Conservation (phyloP, 2,888 invertebrate genomes). For the Polydrusus pterygomalis region DNA sequence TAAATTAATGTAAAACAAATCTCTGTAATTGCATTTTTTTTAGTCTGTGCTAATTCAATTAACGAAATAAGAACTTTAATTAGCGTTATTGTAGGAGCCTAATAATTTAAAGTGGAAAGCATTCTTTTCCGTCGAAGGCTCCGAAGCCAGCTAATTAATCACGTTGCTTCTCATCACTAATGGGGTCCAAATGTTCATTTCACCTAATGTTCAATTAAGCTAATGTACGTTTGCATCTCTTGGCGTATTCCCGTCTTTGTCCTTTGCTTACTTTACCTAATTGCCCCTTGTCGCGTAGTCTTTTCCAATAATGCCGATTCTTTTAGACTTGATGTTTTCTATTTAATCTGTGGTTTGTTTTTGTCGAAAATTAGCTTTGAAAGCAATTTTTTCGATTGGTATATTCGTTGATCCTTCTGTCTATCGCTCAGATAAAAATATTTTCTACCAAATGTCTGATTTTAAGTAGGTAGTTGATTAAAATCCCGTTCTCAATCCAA, state of each 20-base stretch:
- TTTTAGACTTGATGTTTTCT: constrained; percentile 12
- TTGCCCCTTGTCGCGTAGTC: constrained; percentile 63
- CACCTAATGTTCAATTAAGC: constrained; percentile 74
- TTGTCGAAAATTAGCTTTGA: too few relatives aligned
- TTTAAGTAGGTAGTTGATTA: too few relatives aligned
- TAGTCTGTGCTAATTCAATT: constrained; percentile 45
- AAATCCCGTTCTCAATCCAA: too few relatives aligned
- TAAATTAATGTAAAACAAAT: constrained; percentile 13
- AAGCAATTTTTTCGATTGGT: too few relatives aligned
- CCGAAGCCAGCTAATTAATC: constrained; percentile 70
- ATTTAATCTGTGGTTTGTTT: constrained; percentile 9
- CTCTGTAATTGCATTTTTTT: constrained; percentile 25
- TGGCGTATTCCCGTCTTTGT: constrained; percentile 66
- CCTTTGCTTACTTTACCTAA: constrained; percentile 70
- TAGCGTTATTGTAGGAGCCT: constrained; percentile 44
- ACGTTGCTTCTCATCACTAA: constrained; percentile 70
- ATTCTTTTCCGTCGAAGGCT: constrained; percentile 62
- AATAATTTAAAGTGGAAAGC: constrained; percentile 65
- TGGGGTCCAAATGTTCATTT: constrained; percentile 73
- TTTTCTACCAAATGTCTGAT: too few relatives aligned
- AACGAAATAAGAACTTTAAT: constrained; percentile 44
- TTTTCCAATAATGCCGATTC: constrained; percentile 34
- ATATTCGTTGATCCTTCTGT: too few relatives aligned
- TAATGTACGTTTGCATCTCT: constrained; percentile 74
- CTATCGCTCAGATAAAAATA: too few relatives aligned